Evolutionary conservation across 1,140 invertebrate genomes (phyloP).

Genomic region (Drosophila mauritiana): DNA sequence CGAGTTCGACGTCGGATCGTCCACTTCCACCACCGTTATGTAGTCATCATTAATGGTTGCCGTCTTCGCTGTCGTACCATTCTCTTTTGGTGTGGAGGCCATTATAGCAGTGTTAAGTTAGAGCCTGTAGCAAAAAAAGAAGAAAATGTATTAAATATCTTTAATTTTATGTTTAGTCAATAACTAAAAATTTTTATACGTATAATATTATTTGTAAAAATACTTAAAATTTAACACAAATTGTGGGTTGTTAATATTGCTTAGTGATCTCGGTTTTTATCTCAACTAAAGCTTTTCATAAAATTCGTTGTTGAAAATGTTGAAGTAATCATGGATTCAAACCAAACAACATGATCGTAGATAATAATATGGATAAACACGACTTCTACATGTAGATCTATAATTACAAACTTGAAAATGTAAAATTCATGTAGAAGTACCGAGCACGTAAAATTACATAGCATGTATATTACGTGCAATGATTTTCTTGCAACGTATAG

Average conservation of each 20-base stretch:
- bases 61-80: conserved; percentile 38
- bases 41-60: conserved; percentile 85
- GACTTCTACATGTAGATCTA: background rate
- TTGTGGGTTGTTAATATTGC: background rate
- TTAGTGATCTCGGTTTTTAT: background rate
- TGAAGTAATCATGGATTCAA: conserved; percentile 1
- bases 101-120: conserved; percentile 30
- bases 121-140: background rate
- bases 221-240: no score
- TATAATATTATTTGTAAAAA: background rate
- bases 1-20: conserved; percentile 82
- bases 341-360: background rate
- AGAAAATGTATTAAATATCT: background rate
- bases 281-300: background rate
- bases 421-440: no score
- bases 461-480: no score
- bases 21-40: conserved; percentile 90
- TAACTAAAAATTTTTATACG: background rate
- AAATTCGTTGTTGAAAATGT: background rate
- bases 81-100: conserved; percentile 31
- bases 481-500: no score
- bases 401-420: no score
- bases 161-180: background rate
- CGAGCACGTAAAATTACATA: no score
- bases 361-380: background rate